phyloP scores from a whole-genome alignment of 2,888 invertebrate species.

The Odontocolon sp. region DNA sequence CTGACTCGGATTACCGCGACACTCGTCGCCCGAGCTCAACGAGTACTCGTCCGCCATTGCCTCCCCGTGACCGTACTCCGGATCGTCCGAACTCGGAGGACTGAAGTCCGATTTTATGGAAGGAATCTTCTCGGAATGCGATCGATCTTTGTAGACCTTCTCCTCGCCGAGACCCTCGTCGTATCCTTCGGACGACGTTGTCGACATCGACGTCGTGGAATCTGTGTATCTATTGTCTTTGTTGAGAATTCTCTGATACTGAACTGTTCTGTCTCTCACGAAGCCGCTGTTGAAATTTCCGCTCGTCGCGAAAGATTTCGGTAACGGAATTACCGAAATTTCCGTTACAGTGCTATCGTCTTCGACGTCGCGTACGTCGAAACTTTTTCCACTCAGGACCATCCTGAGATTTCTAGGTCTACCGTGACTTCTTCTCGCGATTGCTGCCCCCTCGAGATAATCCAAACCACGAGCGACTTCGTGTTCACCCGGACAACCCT shows the following conservation, averaged over 20 bases:
- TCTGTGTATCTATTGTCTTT: conserved; percentile 78
- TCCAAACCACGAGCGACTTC: conserved; percentile 75
- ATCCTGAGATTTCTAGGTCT: conserved; percentile 88
- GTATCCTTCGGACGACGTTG: conserved; percentile 79
- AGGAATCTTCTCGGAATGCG: conserved; percentile 83
- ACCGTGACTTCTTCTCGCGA: conserved; percentile 73
- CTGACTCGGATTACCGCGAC: conserved; percentile 65
- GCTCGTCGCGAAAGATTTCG: conserved; percentile 79
- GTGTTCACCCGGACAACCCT: conserved; percentile 73
- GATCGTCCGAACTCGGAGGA: conserved; percentile 82
- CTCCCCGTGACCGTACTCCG: conserved; percentile 84
- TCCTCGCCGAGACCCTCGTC: conserved; percentile 85
- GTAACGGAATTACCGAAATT: conserved; percentile 85
- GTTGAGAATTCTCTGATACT: conserved; percentile 81
- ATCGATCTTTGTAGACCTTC: conserved; percentile 87
- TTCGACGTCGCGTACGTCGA: conserved; percentile 88
- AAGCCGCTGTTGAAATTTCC: conserved; percentile 79
- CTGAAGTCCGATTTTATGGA: conserved; percentile 78
- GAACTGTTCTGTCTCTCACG: conserved; percentile 81
- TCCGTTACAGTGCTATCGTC: conserved; percentile 86
- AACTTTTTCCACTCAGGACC: conserved; percentile 88
- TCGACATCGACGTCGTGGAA: conserved; percentile 78
- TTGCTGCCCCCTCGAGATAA: conserved; percentile 73
- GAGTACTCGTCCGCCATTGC: conserved; percentile 84
- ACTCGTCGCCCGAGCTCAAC: conserved; percentile 82